A percentile compares a stretch with the other conserved stretches of the same genome.
Conservation (phyloP, 2,888 invertebrate species). For the Automeris io region DNA sequence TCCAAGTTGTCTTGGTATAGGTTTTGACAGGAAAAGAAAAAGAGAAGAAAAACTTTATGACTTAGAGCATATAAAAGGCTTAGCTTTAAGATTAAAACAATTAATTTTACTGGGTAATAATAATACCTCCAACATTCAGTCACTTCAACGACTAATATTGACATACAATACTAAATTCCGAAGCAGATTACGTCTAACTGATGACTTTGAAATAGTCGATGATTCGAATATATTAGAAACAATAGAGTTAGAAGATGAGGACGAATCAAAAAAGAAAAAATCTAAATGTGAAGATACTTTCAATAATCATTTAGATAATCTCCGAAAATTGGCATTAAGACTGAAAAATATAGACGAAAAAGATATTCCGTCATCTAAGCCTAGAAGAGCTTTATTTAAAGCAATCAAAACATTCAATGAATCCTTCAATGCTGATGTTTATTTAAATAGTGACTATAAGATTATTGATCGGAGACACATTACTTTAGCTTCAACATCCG, state of each 20-base stretch:
- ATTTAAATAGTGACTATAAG: conserved; percentile 39
- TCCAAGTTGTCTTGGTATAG: conserved; percentile 13
- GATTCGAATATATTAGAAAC: conserved; percentile 47
- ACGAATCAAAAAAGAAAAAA: conserved; percentile 36
- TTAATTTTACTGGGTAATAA: conserved; percentile 22
- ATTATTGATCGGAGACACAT: conserved; percentile 43
- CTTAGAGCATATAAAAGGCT: conserved; percentile 34
- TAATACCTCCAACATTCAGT: conserved; percentile 25
- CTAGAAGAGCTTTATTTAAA: conserved; percentile 50
- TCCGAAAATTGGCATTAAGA: conserved; percentile 40
- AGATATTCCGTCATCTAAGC: conserved; percentile 34
- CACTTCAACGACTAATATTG: conserved; percentile 36
- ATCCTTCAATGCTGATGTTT: conserved; percentile 50
- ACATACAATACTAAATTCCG: conserved; percentile 50
- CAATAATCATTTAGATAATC: conserved; percentile 36
- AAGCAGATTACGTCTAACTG: conserved; percentile 34
- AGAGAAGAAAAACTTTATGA: conserved; percentile 26
- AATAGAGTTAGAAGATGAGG: conserved; percentile 52
- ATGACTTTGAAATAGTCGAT: conserved; percentile 33
- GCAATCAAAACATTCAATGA: conserved; percentile 56
- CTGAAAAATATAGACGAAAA: conserved; percentile 40
- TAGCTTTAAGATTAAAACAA: conserved; percentile 34
- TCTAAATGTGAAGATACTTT: conserved; percentile 23
- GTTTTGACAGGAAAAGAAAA: conserved; percentile 25
- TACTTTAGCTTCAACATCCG: conserved; percentile 43